phyloP scores from a whole-genome alignment of 2,888 invertebrate species.

The Enchytraeus crypticus region DNA sequence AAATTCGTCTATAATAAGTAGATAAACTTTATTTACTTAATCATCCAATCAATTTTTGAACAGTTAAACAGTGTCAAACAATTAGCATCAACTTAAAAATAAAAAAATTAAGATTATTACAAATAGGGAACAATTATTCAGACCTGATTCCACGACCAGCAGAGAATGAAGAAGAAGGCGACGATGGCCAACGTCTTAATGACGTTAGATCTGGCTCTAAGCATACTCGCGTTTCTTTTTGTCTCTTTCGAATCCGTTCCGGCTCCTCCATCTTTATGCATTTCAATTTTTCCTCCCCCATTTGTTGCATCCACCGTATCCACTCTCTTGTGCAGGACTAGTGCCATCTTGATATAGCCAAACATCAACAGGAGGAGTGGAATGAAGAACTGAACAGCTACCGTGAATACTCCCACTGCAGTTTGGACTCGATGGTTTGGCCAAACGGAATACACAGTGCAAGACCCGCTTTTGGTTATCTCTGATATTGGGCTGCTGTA shows the following conservation, averaged over 20 bases:
- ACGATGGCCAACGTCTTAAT: background rate
- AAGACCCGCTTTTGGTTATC: background rate
- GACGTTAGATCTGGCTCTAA: conserved; percentile 2
- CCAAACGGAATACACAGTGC: background rate
- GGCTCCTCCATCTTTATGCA: background rate
- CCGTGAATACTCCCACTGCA: background rate
- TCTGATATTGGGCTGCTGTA: background rate
- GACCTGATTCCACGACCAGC: background rate
- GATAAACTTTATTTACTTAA: too few species aligned
- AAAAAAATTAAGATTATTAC: too few species aligned
- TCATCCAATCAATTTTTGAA: too few species aligned
- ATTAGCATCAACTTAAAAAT: too few species aligned
- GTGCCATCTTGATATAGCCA: background rate
- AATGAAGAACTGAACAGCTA: background rate
- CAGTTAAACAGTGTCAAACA: too few species aligned
- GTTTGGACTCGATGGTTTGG: background rate
- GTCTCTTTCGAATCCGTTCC: background rate
- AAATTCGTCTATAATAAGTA: too few species aligned
- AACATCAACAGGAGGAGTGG: background rate
- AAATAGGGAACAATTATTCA: too few species aligned
- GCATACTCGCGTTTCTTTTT: background rate
- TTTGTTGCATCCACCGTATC: background rate
- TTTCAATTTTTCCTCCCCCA: background rate
- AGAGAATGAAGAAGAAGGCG: background rate
- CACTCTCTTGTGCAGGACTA: background rate